Conservation (phyloP, 2,888 invertebrate genomes). For the Brenthis hecate region DNA sequence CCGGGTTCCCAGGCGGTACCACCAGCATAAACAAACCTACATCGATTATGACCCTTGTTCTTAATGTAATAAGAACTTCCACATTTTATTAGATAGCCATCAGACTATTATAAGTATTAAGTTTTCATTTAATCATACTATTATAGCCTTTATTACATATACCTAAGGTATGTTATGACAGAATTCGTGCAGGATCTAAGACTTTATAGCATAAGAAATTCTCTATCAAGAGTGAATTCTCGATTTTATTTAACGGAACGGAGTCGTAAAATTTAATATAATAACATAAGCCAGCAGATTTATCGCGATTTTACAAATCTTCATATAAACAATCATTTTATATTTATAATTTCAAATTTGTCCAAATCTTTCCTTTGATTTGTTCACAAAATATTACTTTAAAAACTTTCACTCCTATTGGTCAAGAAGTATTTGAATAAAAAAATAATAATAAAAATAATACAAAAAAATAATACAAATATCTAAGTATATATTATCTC, state of each 20-base stretch:
- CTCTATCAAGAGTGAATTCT: slow-evolving; percentile 14
- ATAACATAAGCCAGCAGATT: slow-evolving; percentile 6
- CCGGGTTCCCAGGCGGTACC: slow-evolving; percentile 39
- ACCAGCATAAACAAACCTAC: slow-evolving; percentile 29
- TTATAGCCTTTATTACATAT: background rate
- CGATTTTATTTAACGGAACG: slow-evolving; percentile 28
- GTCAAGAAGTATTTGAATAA: no score
- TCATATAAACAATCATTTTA: background rate
- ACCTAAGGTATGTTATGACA: background rate
- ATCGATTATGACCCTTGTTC: slow-evolving; percentile 21
- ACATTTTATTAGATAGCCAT: slow-evolving; percentile 5
- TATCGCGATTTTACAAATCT: background rate
- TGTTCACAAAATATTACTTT: background rate
- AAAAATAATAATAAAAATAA: no score
- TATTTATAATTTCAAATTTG: background rate
- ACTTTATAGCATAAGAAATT: background rate
- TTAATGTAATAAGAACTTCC: slow-evolving; percentile 12
- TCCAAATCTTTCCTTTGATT: no score
- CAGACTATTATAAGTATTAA: slow-evolving; percentile 15
- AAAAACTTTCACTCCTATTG: background rate
- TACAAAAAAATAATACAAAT: no score
- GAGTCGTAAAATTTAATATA: slow-evolving; percentile 21
- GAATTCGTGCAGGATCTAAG: background rate
- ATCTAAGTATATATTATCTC: no score
- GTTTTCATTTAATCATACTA: background rate